A percentile compares a stretch with the other conserved stretches of the same genome.
phyloP scores from a whole-genome alignment of 2,888 invertebrate genomes.

The Brachylomia viminalis region DNA sequence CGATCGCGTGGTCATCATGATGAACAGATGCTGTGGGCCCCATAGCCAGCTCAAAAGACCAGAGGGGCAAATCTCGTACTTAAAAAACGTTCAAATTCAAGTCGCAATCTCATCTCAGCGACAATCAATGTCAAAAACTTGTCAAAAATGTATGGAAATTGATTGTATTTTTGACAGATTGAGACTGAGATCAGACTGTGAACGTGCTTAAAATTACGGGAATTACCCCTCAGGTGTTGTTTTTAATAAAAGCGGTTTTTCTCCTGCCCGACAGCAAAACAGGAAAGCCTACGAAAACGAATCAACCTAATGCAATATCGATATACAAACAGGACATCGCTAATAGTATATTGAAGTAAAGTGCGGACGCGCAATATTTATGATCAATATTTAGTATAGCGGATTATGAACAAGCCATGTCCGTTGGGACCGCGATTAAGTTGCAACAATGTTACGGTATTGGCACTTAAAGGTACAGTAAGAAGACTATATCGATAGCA shows the following conservation, averaged over 20 bases:
- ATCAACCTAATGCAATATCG: slow-evolving; percentile 15
- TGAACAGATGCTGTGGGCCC: not conserved
- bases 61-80: too few relatives aligned
- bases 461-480: not conserved
- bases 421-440: slow-evolving; percentile 43
- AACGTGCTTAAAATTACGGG: too few relatives aligned
- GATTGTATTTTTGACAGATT: too few relatives aligned
- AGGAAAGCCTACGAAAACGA: slow-evolving; percentile 16
- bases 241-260: not conserved
- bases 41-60: not conserved
- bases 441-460: slow-evolving; percentile 4
- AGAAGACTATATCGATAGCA: not conserved
- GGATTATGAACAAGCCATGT: slow-evolving; percentile 44
- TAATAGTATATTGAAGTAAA: slow-evolving; percentile 37
- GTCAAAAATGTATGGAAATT: too few relatives aligned
- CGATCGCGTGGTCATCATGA: not conserved
- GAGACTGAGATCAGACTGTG: too few relatives aligned
- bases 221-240: too few relatives aligned
- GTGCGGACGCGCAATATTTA: slow-evolving; percentile 49
- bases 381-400: slow-evolving; percentile 54
- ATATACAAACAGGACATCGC: slow-evolving; percentile 46
- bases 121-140: too few relatives aligned
- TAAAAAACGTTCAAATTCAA: too few relatives aligned
- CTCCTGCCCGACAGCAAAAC: not conserved
- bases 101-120: too few relatives aligned